Conservation (phyloP, 2,888 invertebrate genomes). For the Hedya salicella region DNA sequence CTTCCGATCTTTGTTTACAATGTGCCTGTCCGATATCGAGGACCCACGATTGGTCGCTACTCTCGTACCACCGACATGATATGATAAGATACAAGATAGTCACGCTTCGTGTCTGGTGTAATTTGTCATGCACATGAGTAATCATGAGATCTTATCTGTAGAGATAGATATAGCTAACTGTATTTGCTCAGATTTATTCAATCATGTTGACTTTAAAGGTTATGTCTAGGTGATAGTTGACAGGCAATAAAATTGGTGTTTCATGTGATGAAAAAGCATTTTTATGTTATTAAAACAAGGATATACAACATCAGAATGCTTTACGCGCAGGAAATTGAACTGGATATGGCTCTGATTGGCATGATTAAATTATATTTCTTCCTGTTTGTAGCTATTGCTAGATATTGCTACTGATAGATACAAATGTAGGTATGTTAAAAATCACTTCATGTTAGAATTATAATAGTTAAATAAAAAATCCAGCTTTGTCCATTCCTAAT, state of each 20-base stretch:
- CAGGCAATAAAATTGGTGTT: neutral
- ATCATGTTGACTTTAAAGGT: constrained; percentile 18
- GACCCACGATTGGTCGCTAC: constrained; percentile 24
- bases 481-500: too few species aligned
- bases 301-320: neutral
- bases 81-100: constrained; percentile 27
- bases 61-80: constrained; percentile 35
- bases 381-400: too few species aligned
- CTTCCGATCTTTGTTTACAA: constrained; percentile 41
- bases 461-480: too few species aligned
- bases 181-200: constrained; percentile 9
- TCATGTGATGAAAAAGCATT: neutral
- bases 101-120: constrained; percentile 29
- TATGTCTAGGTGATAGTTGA: constrained; percentile 21
- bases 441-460: too few species aligned
- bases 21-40: constrained; percentile 2
- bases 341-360: neutral
- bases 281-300: neutral
- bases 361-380: too few species aligned
- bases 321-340: neutral
- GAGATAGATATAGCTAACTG: constrained; percentile 5
- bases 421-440: too few species aligned
- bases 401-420: too few species aligned
- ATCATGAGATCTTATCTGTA: constrained; percentile 19
- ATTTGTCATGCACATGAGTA: constrained; percentile 19